A percentile compares a stretch with the other conserved stretches of the same genome.
Conservation (phyloP, 2,888 invertebrate genomes). For the Lapara coniferarum region DNA sequence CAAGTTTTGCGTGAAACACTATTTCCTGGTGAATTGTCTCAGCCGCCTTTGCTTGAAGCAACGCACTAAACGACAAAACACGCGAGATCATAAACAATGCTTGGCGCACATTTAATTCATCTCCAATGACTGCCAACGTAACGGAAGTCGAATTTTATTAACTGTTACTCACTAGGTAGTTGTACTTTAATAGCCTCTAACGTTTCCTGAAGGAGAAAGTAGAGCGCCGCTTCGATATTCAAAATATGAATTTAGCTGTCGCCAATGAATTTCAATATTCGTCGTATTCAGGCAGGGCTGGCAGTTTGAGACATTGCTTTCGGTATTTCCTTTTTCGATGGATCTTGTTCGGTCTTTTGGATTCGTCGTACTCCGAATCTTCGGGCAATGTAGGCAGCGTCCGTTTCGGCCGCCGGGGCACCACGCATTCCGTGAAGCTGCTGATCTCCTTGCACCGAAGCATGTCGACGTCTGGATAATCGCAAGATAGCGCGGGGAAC, state of each 20-base stretch:
- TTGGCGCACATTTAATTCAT: constrained; percentile 9
- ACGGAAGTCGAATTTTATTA: constrained; percentile 15
- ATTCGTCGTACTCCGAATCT: constrained; percentile 70
- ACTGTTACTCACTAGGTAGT: constrained; percentile 25
- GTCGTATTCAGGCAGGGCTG: constrained; percentile 69
- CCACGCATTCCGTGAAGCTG: constrained; percentile 66
- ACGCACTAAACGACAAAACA: constrained; percentile 9
- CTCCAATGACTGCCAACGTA: constrained; percentile 13
- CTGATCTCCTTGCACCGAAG: constrained; percentile 66
- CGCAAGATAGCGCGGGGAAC: constrained; percentile 54
- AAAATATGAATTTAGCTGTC: constrained; percentile 10
- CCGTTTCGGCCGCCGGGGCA: constrained; percentile 67
- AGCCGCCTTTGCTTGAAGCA: constrained; percentile 4
- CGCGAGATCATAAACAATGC: constrained; percentile 19
- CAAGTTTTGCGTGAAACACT: neutral
- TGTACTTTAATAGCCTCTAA: constrained; percentile 22
- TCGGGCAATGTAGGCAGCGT: constrained; percentile 70
- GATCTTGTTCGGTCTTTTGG: constrained; percentile 60
- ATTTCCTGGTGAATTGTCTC: neutral
- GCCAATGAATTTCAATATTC: constrained; percentile 59
- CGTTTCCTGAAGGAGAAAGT: constrained; percentile 21
- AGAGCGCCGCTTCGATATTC: constrained; percentile 19
- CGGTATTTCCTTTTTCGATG: constrained; percentile 62
- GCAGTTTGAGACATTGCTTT: constrained; percentile 62
- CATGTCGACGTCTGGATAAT: constrained; percentile 71